phyloP scores from a whole-genome alignment of 2,113 vertebrate species.

The Callocephalon fimbriatum region DNA sequence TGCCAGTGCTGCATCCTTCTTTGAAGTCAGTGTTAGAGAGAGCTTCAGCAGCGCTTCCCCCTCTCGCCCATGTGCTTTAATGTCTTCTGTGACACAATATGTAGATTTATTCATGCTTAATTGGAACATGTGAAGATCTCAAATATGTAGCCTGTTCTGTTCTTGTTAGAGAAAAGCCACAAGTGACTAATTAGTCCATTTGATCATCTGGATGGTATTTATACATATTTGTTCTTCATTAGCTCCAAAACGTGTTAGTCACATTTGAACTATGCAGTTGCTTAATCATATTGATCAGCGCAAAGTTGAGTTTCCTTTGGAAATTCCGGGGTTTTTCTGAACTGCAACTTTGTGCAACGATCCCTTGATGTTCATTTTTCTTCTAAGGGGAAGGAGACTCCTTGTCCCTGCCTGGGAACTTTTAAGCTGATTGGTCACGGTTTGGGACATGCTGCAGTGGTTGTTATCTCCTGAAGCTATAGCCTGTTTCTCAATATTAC shows the following conservation, averaged over 20 bases:
- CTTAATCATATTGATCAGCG: slow-evolving; percentile 68
- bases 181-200: slow-evolving; percentile 79
- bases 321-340: neutral
- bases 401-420: fast-evolving
- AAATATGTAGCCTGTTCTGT: slow-evolving; percentile 64
- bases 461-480: neutral
- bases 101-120: slow-evolving; percentile 54
- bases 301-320: slow-evolving; percentile 15
- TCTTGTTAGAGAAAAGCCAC: slow-evolving; percentile 65
- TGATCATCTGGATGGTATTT: slow-evolving; percentile 76
- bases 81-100: neutral
- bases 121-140: slow-evolving; percentile 53
- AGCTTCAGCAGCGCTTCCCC: neutral
- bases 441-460: neutral
- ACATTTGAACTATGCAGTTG: slow-evolving; percentile 62
- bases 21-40: fast-evolving
- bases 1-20: fast-evolving
- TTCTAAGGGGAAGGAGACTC: neutral
- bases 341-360: neutral
- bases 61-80: neutral
- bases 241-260: slow-evolving; percentile 67
- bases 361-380: neutral
- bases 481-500: fast-evolving
- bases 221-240: slow-evolving; percentile 79
- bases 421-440: neutral